These are phyloP conservation scores for Ypsolopha scabrella DNA, from an alignment of 2,888 invertebrate species.

Conservation along the genomic window DNA sequence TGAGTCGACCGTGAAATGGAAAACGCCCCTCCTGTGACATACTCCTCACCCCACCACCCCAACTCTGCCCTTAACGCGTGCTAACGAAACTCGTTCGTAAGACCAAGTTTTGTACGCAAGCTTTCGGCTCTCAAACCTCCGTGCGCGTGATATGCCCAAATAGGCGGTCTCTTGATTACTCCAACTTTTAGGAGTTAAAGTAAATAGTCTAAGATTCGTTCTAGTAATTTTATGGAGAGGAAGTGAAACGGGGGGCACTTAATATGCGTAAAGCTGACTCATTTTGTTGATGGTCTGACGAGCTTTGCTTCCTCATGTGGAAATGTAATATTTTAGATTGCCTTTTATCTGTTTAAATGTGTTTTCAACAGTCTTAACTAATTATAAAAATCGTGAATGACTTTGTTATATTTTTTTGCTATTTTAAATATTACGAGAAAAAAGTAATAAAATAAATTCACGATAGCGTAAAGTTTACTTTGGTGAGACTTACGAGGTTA, in stretches of 20 bases:
- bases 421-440: too few species aligned
- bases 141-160: too few species aligned
- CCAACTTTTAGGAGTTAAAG: constrained; percentile 18
- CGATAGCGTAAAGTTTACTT: too few species aligned
- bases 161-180: constrained; percentile 26
- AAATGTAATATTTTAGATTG: not conserved
- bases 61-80: constrained; percentile 34
- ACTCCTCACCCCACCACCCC: constrained; percentile 24
- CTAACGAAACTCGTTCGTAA: constrained; percentile 25
- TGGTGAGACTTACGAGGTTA: too few species aligned
- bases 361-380: not conserved
- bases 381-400: too few species aligned
- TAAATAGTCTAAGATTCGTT: constrained; percentile 22
- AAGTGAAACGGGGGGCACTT: constrained; percentile 10
- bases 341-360: not conserved
- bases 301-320: not conserved
- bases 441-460: too few species aligned
- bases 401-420: too few species aligned
- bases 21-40: constrained; percentile 61
- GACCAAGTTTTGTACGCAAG: too few species aligned
- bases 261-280: constrained; percentile 17
- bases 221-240: constrained; percentile 7
- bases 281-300: constrained; percentile 12
- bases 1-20: constrained; percentile 68
- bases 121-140: too few species aligned